Base-by-base conservation (phyloP, 1,140 invertebrate species). In the Limonius californicus region DNA sequence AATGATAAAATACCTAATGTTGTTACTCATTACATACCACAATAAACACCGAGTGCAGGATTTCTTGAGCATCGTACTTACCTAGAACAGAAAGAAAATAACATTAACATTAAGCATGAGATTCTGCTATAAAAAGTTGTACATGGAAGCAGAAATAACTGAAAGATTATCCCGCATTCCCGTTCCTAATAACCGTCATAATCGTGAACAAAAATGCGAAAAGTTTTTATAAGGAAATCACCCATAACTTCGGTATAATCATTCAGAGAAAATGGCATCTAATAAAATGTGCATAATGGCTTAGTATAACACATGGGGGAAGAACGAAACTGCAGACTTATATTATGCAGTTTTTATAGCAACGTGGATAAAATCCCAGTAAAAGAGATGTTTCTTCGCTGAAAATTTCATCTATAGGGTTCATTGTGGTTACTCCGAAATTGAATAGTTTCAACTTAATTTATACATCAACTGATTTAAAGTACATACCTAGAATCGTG, bases 201-300 rank as follows among this genome's bases (percentile, higher is more conserved):
- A 35, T 58, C 16, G 57, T 18, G 39, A 42, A 58, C 43, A 47
- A 58, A 12, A 45, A 27, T 19, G 8, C 39, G 43, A 43, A 21
- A 45, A 58, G 12, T n/a, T 9, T 32, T 23, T 43, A 18, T 58
- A 58, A 20, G 57, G 57, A 58, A 58, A 18, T 43, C 57, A 58
- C 45, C 57, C 57, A 58, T 58, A 58, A 58, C 39, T 56, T 32
- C 12, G 18, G 32, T 32, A 56, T 32, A 56, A 56, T 56, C 32
- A 56, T 45, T 58, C 57, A 47, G 39, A 58, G 43, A 35, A 58
- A 58, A 58, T 58, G 57, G 39, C 20, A 58, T 19, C 57, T 58
- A 58, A 58, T 58, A 58, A 58, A 58, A 58, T 58, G 57, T 39
- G 30, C 43, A 58, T 58, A 58, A 47, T 32, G 21, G 23, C 42